Conservation (phyloP, 1,140 invertebrate species). For the Euglossa dilemma region DNA sequence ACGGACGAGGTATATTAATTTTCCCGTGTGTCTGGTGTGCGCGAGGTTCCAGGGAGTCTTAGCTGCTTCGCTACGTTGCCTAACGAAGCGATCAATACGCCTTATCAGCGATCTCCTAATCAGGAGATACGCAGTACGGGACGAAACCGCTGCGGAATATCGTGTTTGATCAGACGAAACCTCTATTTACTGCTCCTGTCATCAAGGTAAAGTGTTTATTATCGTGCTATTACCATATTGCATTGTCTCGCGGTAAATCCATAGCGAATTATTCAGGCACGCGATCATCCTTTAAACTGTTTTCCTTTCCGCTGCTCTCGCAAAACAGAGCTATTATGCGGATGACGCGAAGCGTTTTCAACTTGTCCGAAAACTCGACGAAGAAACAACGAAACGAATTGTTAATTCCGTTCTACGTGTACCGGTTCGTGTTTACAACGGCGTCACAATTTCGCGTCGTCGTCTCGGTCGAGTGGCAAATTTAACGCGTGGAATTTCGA, state of each 20-base stretch:
- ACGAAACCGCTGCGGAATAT: constrained; percentile 21
- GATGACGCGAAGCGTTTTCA: neutral
- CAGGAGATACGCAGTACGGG: constrained; percentile 15
- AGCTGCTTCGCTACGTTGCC: constrained; percentile 14
- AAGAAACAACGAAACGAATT: too few species aligned
- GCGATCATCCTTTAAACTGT: neutral
- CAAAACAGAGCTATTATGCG: too few species aligned
- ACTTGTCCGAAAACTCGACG: too few species aligned
- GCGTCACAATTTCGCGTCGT: too few species aligned
- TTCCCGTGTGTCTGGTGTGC: neutral
- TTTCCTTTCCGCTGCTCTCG: neutral
- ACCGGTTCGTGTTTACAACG: too few species aligned
- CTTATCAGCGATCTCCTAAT: constrained; percentile 62
- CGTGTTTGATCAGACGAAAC: constrained; percentile 40
- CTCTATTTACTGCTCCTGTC: constrained; percentile 43
- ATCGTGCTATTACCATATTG: constrained; percentile 25
- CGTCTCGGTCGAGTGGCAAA: too few species aligned
- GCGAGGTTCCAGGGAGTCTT: constrained; percentile 8
- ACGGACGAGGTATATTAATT: constrained; percentile 2
- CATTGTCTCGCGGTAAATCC: neutral
- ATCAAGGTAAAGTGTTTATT: constrained; percentile 34
- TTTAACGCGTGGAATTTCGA: too few species aligned
- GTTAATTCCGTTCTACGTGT: too few species aligned
- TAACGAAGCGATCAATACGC: constrained; percentile 70
- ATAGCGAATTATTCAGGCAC: neutral